These are phyloP conservation scores for Phaethon lepturus DNA, from an alignment of 2,113 vertebrate species.

Conservation along the genomic window DNA sequence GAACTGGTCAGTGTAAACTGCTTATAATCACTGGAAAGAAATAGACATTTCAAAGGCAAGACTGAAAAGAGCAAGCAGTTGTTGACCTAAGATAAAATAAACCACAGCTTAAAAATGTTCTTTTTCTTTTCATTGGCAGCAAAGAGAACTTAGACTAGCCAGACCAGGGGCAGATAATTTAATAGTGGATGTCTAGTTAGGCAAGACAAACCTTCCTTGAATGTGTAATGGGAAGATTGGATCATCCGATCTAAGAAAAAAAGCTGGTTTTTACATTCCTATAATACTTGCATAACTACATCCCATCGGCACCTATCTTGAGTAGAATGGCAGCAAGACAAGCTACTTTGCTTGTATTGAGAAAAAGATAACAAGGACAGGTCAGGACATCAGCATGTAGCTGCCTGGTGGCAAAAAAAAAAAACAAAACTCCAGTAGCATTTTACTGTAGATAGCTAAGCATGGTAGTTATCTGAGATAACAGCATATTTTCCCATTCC, in stretches of 20 bases:
- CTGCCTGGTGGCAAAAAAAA: background rate
- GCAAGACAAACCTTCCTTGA: background rate
- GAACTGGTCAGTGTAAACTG: background rate
- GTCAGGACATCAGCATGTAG: background rate
- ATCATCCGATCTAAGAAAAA: background rate
- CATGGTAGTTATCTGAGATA: background rate
- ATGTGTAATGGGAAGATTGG: background rate
- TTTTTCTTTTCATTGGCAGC: background rate
- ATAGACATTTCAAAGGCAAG: background rate
- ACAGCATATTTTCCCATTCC: background rate
- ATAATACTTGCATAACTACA: background rate
- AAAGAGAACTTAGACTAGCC: background rate
- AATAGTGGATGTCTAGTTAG: background rate
- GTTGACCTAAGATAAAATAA: background rate
- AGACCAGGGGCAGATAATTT: background rate
- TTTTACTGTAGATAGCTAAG: background rate
- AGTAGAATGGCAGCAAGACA: background rate
- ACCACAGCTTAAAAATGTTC: background rate
- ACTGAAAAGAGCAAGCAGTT: background rate
- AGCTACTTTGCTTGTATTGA: background rate
- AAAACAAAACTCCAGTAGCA: background rate
- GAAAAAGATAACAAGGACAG: background rate
- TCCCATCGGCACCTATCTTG: background rate
- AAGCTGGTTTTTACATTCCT: background rate
- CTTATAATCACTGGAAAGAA: background rate